Percentiles rank a stretch among this genome's conserved stretches.
phyloP scores from a whole-genome alignment of 1,140 invertebrate species.

The Caenorhabditis brenneri region DNA sequence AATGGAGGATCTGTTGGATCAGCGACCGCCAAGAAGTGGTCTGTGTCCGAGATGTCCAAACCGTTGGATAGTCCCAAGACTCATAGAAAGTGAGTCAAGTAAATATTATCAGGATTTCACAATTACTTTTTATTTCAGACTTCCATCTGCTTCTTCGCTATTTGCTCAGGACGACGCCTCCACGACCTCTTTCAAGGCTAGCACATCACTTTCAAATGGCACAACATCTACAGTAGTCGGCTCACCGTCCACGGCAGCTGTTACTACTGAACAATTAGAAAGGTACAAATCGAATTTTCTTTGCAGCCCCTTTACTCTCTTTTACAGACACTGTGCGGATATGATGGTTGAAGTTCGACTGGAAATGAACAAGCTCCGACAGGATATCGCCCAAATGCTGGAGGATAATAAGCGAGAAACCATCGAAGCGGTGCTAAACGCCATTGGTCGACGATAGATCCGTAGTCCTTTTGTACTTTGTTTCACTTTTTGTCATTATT shows the following conservation, averaged over 20 bases:
- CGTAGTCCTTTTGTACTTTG: too few relatives aligned
- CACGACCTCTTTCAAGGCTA: neutral
- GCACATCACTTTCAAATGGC: neutral
- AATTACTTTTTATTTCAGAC: neutral
- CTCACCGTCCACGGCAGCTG: neutral
- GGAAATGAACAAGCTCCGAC: too few relatives aligned
- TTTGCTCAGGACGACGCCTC: neutral
- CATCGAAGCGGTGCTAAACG: too few relatives aligned
- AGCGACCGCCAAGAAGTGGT: neutral
- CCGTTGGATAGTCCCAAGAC: neutral
- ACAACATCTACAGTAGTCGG: neutral
- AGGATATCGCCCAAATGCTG: too few relatives aligned
- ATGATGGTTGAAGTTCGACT: too few relatives aligned
- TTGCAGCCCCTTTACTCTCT: too few relatives aligned
- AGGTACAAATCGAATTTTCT: too few relatives aligned
- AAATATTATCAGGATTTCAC: neutral
- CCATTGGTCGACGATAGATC: too few relatives aligned
- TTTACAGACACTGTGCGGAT: too few relatives aligned
- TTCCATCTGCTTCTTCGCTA: neutral
- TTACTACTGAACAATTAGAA: neutral
- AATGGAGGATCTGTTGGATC: constrained; percentile 31
- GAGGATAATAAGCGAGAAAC: too few relatives aligned
- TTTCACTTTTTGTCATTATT: too few relatives aligned
- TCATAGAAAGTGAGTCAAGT: neutral
- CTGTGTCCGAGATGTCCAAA: neutral